Evolutionary conservation across 2,797 vertebrate genomes (phyloP).

Genomic region (Danio tinwini): DNA sequence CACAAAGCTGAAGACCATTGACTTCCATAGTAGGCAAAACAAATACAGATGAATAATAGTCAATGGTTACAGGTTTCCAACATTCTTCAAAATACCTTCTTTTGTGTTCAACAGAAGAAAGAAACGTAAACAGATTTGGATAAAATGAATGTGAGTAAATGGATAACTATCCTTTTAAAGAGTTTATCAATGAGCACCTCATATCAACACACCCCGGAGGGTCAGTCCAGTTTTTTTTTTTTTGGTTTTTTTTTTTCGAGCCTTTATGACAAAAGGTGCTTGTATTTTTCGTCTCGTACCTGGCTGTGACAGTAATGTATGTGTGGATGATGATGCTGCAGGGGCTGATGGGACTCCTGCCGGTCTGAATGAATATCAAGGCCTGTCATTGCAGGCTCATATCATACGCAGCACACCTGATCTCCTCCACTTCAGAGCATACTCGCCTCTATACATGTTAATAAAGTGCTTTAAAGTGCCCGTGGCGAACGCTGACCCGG

Average conservation of each 20-base stretch:
- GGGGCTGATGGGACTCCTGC: conserved; percentile 57
- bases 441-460: conserved; percentile 46
- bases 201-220: conserved; percentile 48
- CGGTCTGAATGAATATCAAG: conserved; percentile 62
- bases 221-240: conserved; percentile 35
- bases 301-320: conserved; percentile 63
- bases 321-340: conserved; percentile 53
- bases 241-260: neutral
- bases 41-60: no score
- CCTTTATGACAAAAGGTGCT: conserved; percentile 35
- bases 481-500: conserved; percentile 44
- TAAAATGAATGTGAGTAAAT: no score
- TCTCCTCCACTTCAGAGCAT: conserved; percentile 46
- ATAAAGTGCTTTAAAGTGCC: conserved; percentile 56
- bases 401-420: conserved; percentile 65
- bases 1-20: no score
- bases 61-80: no score
- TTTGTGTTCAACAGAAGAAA: no score
- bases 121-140: no score
- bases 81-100: no score
- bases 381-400: conserved; percentile 62
- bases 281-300: conserved; percentile 40
- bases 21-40: no score
- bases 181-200: conserved; percentile 42
- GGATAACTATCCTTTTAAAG: no score